Evolutionary conservation across 92 coral and sea anemone species (phyloP), one percentile per base, ranked within the genome.

Genomic region (Epizoanthus stellaris): DNA sequence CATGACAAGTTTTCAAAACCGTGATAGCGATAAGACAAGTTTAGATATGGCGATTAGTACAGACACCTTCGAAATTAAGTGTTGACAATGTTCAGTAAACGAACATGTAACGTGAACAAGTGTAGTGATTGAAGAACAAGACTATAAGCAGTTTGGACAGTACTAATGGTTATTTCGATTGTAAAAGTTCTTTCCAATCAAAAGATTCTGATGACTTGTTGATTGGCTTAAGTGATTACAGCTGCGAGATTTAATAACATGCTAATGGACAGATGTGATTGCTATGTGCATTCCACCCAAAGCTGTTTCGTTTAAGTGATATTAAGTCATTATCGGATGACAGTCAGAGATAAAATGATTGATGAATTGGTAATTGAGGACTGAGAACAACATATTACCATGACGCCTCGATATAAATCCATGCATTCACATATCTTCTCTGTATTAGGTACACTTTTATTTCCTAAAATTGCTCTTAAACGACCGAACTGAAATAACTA

Each of bases 141-240:
- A 58, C 80, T 43, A 63, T 70, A 14, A 23, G 60, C 73, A 57
- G 67, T 72, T 73, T 45, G 81, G 45, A 39, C 43, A 77, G 72
- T 83, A 70, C 85, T 89, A 89, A 91, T 94, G 86, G 90, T 91
- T 81, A 79, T 80, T 89, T 80, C 85, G 70, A 85, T 80, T 87
- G 82, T 82, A 87, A 87, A 77, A 89, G 85, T 62, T 87, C 80
- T 87, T 79, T 86, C 91, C 86, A 94, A 80, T 87, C 92, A 89
- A 87, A 87, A 82, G 87, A 79, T 49, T 76, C 85, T 87, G 98
- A 94, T 94, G 98, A 91, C 93, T 89, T 74, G 91, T 69, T 89
- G 90, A 94, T 94, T 94, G 98, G 98, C 90, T 88, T 82, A 91
- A 89, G 98, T 94, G 95, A 91, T 88, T 88, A 89, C 98, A 94